Evolutionary conservation across 2,797 vertebrate species (phyloP).

Genomic region (Mallotus villosus): DNA sequence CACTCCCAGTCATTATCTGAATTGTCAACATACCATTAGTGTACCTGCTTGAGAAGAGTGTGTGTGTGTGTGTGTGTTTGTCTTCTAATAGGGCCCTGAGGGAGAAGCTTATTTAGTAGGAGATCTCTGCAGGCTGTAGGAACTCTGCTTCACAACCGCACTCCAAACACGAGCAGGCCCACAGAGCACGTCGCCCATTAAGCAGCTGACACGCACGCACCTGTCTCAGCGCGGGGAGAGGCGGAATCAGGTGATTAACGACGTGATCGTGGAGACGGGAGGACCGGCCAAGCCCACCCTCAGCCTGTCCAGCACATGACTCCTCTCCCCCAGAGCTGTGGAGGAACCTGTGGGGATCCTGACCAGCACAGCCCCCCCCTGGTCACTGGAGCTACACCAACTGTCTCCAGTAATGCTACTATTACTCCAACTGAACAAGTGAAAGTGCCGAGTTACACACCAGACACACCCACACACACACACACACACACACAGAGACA

Average conservation of each 20-base stretch:
- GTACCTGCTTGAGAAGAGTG: constrained; percentile 72
- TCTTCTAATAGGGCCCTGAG: constrained; percentile 92
- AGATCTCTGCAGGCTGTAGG: constrained; percentile 89
- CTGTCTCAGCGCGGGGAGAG: constrained; percentile 68
- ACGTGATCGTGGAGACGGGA: constrained; percentile 56
- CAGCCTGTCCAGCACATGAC: constrained; percentile 58
- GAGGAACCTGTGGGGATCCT: constrained; percentile 68
- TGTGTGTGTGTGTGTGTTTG: constrained; percentile 63
- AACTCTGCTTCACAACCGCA: constrained; percentile 77
- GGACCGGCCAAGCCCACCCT: constrained; percentile 39
- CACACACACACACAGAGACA: no score
- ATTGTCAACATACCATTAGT: constrained; percentile 96
- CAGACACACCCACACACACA: no score
- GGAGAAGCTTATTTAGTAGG: constrained; percentile 90
- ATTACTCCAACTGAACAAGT: constrained; percentile 25
- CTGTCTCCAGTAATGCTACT: constrained; percentile 9
- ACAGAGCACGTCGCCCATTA: constrained; percentile 63
- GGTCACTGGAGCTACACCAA: constrained; percentile 16
- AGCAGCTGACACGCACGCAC: constrained; percentile 69
- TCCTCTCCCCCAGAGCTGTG: constrained; percentile 65
- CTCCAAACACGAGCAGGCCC: constrained; percentile 75
- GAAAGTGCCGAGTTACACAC: background rate
- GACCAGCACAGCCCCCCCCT: constrained; percentile 38
- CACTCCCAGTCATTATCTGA: constrained; percentile 98
- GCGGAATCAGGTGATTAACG: constrained; percentile 75